phyloP scores from a whole-genome alignment of 1,140 invertebrate genomes.

The Brachionus sp. region DNA sequence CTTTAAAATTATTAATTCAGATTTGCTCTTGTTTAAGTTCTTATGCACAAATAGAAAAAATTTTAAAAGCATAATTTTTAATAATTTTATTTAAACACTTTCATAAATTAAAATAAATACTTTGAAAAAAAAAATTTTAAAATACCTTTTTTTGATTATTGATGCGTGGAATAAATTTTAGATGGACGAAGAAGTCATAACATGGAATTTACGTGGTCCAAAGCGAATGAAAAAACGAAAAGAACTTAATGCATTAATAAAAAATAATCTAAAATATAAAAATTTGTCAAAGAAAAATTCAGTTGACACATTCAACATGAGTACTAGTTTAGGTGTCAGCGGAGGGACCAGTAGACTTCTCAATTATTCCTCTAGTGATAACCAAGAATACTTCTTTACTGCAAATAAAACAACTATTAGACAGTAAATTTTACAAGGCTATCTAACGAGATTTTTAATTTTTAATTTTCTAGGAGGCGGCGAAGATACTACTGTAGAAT shows the following conservation, averaged over 20 bases:
- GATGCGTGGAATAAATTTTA: background rate
- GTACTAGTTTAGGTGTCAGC: background rate
- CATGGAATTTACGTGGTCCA: slow-evolving; percentile 37
- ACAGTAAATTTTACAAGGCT: background rate
- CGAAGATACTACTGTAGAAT: slow-evolving; percentile 13
- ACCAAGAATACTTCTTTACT: slow-evolving; percentile 35
- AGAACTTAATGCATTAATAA: slow-evolving; percentile 25
- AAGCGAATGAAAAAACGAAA: slow-evolving; percentile 33
- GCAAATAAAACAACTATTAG: slow-evolving; percentile 18
- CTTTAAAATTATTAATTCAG: background rate
- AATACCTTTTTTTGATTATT: background rate
- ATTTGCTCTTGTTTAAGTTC: background rate
- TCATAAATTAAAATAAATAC: slow-evolving; percentile 7
- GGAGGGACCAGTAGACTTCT: background rate
- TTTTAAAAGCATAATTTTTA: slow-evolving; percentile 1
- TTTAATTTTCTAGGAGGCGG: background rate
- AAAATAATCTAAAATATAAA: slow-evolving; percentile 39
- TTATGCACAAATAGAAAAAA: background rate
- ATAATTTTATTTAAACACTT: background rate
- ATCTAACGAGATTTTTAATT: background rate
- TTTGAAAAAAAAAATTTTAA: background rate
- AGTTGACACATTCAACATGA: slow-evolving; percentile 32
- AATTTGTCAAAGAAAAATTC: slow-evolving; percentile 8
- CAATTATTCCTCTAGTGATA: slow-evolving; percentile 24
- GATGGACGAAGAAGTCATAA: slow-evolving; percentile 44